These are phyloP conservation scores for Margarornis squamiger DNA, from an alignment of 2,797 vertebrate species.

Conservation along the genomic window DNA sequence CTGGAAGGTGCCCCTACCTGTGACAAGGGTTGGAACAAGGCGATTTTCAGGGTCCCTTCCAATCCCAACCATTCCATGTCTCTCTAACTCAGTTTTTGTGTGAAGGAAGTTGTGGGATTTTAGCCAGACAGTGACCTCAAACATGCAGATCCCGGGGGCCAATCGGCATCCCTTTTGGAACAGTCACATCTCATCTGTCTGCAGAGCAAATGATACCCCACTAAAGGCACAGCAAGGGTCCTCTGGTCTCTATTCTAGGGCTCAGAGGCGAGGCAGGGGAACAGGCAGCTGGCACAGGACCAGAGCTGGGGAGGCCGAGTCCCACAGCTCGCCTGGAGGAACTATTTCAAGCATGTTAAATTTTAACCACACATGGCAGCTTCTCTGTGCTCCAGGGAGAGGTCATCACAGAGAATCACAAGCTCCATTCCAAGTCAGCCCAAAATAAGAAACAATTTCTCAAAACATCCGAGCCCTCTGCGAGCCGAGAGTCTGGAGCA, in stretches of 20 bases:
- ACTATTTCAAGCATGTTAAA: conserved; percentile 40
- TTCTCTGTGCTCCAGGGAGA: neutral
- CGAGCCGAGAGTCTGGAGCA: neutral
- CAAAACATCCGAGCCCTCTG: conserved; percentile 10
- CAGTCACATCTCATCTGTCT: neutral
- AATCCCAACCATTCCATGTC: neutral
- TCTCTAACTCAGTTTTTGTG: neutral
- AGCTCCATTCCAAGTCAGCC: neutral
- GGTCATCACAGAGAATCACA: conserved; percentile 17
- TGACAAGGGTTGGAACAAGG: neutral
- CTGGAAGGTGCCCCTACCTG: neutral
- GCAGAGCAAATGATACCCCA: neutral
- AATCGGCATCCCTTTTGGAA: rapidly evolving
- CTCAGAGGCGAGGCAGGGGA: neutral
- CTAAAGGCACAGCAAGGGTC: neutral
- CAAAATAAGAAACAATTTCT: conserved; percentile 55
- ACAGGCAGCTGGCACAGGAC: conserved; percentile 12
- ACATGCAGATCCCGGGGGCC: rapidly evolving
- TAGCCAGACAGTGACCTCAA: neutral
- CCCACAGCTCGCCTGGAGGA: neutral
- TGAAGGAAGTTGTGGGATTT: neutral
- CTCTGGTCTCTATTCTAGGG: neutral
- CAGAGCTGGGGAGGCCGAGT: neutral
- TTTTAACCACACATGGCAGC: conserved; percentile 57
- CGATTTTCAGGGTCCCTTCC: neutral